Conservation (phyloP, 2,888 invertebrate genomes). For the Conus canariensis region DNA sequence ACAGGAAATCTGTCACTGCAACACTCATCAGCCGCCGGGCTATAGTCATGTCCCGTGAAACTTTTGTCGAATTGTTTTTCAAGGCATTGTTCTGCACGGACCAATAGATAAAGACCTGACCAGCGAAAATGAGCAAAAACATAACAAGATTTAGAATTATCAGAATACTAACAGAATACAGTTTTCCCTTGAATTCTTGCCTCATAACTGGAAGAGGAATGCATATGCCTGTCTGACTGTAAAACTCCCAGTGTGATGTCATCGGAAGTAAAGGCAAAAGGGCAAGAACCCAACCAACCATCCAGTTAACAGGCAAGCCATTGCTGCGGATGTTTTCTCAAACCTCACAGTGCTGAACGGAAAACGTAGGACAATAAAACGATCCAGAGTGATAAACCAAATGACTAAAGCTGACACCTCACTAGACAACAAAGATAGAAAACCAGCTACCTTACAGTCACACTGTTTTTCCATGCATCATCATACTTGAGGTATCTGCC, state of each 20-base stretch:
- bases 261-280: background rate
- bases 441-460: background rate
- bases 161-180: constrained; percentile 73
- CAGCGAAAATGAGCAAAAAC: constrained; percentile 71
- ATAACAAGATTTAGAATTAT: constrained; percentile 70
- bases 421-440: constrained; percentile 12
- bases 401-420: background rate
- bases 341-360: constrained; percentile 79
- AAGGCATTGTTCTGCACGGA: constrained; percentile 49
- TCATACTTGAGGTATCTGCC: background rate
- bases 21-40: constrained; percentile 27
- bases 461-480: background rate
- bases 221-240: constrained; percentile 71
- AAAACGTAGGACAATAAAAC: constrained; percentile 82
- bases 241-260: constrained; percentile 28
- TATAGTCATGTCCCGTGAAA: constrained; percentile 23
- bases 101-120: constrained; percentile 74
- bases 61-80: background rate
- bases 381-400: background rate
- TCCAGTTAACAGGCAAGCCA: constrained; percentile 45
- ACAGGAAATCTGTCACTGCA: constrained; percentile 26
- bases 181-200: constrained; percentile 74
- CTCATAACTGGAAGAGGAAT: constrained; percentile 75
- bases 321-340: constrained; percentile 57
- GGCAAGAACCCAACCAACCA: constrained; percentile 58